Base-by-base conservation (phyloP, 1,140 invertebrate genomes). In the Caenorhabditis inopinata region DNA sequence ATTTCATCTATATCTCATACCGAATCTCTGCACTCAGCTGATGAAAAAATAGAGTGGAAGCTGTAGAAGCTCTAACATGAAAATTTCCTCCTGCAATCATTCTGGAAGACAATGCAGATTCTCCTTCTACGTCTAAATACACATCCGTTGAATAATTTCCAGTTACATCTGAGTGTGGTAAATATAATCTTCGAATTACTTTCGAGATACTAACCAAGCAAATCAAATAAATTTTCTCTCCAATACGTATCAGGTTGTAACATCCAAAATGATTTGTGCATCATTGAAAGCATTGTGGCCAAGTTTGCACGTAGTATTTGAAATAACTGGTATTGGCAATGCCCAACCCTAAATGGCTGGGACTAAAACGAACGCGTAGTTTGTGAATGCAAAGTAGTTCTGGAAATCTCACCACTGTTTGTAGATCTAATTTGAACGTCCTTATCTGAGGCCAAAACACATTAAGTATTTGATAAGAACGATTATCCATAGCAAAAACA, bases 81-180 rank as follows among this genome's bases (percentile, higher is more conserved):
- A 68, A 68, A 38, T 68, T 68, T 25, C 58, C 58, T 68, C 58
- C 58, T 29, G 58, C 58, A 42, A 68, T 68, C 58, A 68, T 68
- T n/a, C 58, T 68, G 11, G 58, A 68, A 9, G 58, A 68, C 32
- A 68, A 42, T 5, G 38, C 32, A 42, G 58, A 68, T 27, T 68
- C 58, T 38, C 58, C 58, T 21, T 68, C 58, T 38, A 68, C 58
- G n/a, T 68, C 58, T 9, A 68, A 32, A 68, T 68, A 68, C 0
- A 68, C 58, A 38, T 68, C 58, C 23, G 32, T 68, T 68, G 58
- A 38, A 38, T 68, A 29, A 42, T 68, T 68, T 3, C 58, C 32
- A 38, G 58, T 42, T 18, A 68, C 58, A 68, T 68, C 58, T 68
- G 32, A 68, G 38, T 21, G 18, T 23, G 25, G 25, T 23, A 23